Percentiles rank a stretch among this genome's conserved stretches.
Conservation (phyloP, 2,797 vertebrate genomes). For the Phrynocephalus vlangalii region DNA sequence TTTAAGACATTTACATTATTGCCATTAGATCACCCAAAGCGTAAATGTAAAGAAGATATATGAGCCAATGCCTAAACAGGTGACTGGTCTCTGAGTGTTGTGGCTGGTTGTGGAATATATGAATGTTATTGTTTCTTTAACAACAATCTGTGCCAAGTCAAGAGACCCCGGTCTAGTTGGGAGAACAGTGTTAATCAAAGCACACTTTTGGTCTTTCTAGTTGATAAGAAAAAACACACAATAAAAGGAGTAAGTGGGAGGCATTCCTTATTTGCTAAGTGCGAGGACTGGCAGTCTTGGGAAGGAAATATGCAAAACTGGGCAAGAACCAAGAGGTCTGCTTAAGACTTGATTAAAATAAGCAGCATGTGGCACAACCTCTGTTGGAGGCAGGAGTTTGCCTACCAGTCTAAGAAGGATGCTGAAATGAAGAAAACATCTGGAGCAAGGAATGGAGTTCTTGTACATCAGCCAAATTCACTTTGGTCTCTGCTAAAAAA, state of each 20-base stretch:
- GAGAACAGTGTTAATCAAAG: constrained; percentile 50
- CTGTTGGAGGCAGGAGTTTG: constrained; percentile 65
- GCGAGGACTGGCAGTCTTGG: constrained; percentile 72
- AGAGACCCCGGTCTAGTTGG: constrained; percentile 44
- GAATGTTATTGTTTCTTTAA: constrained; percentile 71
- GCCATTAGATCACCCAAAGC: constrained; percentile 41
- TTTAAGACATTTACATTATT: constrained; percentile 55
- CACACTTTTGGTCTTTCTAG: constrained; percentile 47
- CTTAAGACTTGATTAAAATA: constrained; percentile 67
- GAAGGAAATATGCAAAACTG: constrained; percentile 29
- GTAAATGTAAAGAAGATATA: constrained; percentile 60
- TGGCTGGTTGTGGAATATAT: constrained; percentile 58
- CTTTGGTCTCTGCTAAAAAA: constrained; percentile 66
- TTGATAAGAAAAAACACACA: constrained; percentile 64
- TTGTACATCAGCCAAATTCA: constrained; percentile 68
- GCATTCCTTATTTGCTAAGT: constrained; percentile 66
- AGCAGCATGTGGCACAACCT: constrained; percentile 66
- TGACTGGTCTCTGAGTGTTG: constrained; percentile 60
- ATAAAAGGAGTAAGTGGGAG: constrained; percentile 57
- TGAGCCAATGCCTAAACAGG: constrained; percentile 56
- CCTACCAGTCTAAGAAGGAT: constrained; percentile 54
- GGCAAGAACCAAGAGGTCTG: constrained; percentile 49
- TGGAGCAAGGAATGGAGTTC: constrained; percentile 74
- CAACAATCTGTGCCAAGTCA: constrained; percentile 55
- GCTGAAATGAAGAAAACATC: constrained; percentile 75